These are phyloP conservation scores for Nyctalus aviator DNA, from an alignment of 2,797 vertebrate species.

Conservation along the genomic window DNA sequence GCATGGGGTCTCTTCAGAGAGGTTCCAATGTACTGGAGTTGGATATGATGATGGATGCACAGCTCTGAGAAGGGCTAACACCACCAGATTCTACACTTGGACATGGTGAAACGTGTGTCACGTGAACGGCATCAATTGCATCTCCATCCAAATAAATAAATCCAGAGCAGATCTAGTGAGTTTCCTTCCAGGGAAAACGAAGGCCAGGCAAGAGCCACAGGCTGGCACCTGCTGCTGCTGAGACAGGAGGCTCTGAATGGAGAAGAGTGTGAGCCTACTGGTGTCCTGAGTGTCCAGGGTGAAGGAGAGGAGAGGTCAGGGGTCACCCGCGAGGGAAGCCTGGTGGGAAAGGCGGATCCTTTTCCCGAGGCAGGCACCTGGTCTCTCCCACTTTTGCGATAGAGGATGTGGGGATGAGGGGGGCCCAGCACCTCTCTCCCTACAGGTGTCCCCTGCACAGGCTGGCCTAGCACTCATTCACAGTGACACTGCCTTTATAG, in stretches of 20 bases:
- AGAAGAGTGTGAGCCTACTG: background rate
- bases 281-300: background rate
- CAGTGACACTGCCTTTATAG: background rate
- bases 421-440: background rate
- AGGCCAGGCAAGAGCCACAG: fast-evolving
- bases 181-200: background rate
- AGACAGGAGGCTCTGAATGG: background rate
- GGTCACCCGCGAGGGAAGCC: background rate
- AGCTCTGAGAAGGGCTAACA: background rate
- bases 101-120: background rate
- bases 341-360: background rate
- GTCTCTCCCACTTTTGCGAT: background rate
- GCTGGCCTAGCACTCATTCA: background rate
- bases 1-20: fast-evolving
- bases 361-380: background rate
- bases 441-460: background rate
- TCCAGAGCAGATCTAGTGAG: background rate
- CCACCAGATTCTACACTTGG: background rate
- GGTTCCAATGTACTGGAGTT: background rate
- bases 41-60: background rate
- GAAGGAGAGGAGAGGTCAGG: background rate
- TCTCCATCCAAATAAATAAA: background rate
- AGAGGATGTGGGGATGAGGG: background rate
- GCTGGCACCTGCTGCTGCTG: too few relatives aligned
- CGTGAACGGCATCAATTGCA: background rate